Evolutionary conservation across 1,140 invertebrate species (phyloP).

Genomic region (Drosophila busckii): DNA sequence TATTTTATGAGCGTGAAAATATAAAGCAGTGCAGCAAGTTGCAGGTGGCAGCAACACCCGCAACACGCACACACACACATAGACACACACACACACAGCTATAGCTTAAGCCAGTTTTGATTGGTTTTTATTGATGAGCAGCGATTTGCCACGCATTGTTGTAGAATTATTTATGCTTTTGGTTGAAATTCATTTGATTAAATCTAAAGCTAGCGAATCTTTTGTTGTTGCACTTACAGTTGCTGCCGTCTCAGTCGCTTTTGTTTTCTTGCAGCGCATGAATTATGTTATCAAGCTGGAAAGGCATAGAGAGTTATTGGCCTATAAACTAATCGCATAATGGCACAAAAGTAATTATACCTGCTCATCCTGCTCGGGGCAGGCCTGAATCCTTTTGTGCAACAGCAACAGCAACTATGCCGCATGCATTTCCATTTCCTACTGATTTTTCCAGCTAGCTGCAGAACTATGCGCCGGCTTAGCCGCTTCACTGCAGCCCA

Average conservation of each 20-base stretch:
- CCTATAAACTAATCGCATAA: conserved; percentile 77
- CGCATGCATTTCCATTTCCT: conserved; percentile 31
- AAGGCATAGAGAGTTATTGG: conserved; percentile 58
- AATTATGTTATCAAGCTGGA: conserved; percentile 42
- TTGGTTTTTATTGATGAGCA: conserved; percentile 58
- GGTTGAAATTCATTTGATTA: conserved; percentile 26
- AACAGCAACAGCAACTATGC: conserved; percentile 8
- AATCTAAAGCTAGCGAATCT: conserved; percentile 30
- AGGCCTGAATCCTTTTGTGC: conserved; percentile 15
- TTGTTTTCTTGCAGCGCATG: conserved; percentile 26
- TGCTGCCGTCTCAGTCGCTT: background rate
- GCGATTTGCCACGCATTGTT: conserved; percentile 18
- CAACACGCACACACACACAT: conserved; percentile 4
- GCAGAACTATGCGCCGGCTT: conserved; percentile 70
- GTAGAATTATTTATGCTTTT: conserved; percentile 33
- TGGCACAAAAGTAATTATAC: conserved; percentile 72
- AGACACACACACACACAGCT: conserved; percentile 5
- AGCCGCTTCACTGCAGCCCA: conserved; percentile 55
- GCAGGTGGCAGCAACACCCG: conserved; percentile 39
- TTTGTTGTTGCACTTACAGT: background rate
- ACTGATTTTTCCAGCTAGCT: conserved; percentile 69
- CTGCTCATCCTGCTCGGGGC: conserved; percentile 6
- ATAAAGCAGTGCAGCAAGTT: conserved; percentile 47
- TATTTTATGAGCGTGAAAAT: conserved; percentile 76
- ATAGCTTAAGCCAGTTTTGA: conserved; percentile 67